Percentiles rank a stretch among this genome's conserved stretches.
Conservation (phyloP, 1,140 invertebrate genomes). For the Pogonognathellus flavescens region DNA sequence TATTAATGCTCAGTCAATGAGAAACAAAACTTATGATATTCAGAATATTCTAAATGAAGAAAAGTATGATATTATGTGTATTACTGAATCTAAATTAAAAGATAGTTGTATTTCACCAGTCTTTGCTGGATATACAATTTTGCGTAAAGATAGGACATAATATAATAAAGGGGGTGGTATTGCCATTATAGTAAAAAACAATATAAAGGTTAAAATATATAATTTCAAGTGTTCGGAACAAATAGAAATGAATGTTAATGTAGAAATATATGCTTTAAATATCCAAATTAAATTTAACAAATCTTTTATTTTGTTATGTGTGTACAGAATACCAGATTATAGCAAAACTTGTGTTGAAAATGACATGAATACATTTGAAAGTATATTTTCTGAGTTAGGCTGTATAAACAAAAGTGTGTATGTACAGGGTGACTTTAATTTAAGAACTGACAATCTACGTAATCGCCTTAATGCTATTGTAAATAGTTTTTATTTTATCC, state of each 20-base stretch:
- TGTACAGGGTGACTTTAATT: not conserved
- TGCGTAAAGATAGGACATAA: not conserved
- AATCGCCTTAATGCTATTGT: not conserved
- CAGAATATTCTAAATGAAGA: too few relatives aligned
- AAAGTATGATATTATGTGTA: too few relatives aligned
- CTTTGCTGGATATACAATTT: too few relatives aligned
- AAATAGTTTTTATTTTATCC: not conserved
- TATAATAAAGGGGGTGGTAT: not conserved
- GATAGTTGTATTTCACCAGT: too few relatives aligned
- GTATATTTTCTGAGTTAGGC: not conserved
- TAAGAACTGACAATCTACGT: not conserved
- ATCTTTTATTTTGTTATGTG: not conserved
- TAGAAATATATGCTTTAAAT: not conserved
- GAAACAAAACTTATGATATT: too few relatives aligned
- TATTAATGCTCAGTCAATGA: too few relatives aligned
- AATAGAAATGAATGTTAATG: not conserved
- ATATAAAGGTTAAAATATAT: not conserved
- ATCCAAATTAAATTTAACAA: not conserved
- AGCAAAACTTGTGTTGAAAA: not conserved
- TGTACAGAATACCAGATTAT: slow-evolving; percentile 12
- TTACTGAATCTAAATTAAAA: too few relatives aligned
- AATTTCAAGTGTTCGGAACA: not conserved
- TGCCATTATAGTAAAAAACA: not conserved
- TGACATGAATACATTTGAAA: not conserved
- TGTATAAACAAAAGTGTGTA: not conserved